These are phyloP conservation scores for Napeogenes inachia DNA, from an alignment of 2,888 invertebrate species.

Conservation along the genomic window DNA sequence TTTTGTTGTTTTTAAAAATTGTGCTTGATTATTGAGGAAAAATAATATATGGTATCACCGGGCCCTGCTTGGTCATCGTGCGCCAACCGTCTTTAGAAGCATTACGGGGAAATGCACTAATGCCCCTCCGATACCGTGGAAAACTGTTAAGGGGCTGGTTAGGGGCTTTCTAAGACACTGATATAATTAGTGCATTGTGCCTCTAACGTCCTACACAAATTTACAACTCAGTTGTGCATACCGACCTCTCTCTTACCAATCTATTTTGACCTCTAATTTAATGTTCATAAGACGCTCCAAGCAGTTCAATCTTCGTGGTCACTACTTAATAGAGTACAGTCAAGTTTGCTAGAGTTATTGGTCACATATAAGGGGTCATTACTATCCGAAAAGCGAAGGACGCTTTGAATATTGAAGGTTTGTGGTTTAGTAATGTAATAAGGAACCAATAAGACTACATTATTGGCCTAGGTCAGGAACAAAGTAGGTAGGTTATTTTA, in stretches of 20 bases:
- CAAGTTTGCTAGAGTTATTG: slow-evolving; percentile 66
- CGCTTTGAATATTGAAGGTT: slow-evolving; percentile 56
- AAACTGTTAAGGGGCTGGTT: slow-evolving; percentile 77
- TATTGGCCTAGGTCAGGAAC: neutral
- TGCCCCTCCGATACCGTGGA: slow-evolving; percentile 69
- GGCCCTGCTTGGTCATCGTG: slow-evolving; percentile 61
- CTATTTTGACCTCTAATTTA: slow-evolving; percentile 36
- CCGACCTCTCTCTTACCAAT: slow-evolving; percentile 27
- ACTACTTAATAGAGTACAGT: slow-evolving; percentile 21
- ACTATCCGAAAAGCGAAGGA: slow-evolving; percentile 57
- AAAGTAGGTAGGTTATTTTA: too few species aligned
- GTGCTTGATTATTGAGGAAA: neutral
- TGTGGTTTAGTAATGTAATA: slow-evolving; percentile 57
- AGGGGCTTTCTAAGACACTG: slow-evolving; percentile 75
- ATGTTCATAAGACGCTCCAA: slow-evolving; percentile 20
- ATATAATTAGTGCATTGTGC: slow-evolving; percentile 75
- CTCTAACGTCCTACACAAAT: slow-evolving; percentile 55
- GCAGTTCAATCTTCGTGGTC: neutral
- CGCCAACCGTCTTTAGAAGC: slow-evolving; percentile 70
- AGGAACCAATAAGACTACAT: slow-evolving; percentile 22
- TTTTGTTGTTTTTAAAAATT: neutral
- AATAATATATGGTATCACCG: slow-evolving; percentile 35
- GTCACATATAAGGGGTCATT: slow-evolving; percentile 59
- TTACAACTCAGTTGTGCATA: slow-evolving; percentile 36
- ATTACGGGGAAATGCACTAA: slow-evolving; percentile 76